Percentiles rank a stretch among this genome's conserved stretches.
These are phyloP conservation scores for Sturnus vulgaris DNA, from an alignment of 2,113 vertebrate genomes.

Conservation along the genomic window DNA sequence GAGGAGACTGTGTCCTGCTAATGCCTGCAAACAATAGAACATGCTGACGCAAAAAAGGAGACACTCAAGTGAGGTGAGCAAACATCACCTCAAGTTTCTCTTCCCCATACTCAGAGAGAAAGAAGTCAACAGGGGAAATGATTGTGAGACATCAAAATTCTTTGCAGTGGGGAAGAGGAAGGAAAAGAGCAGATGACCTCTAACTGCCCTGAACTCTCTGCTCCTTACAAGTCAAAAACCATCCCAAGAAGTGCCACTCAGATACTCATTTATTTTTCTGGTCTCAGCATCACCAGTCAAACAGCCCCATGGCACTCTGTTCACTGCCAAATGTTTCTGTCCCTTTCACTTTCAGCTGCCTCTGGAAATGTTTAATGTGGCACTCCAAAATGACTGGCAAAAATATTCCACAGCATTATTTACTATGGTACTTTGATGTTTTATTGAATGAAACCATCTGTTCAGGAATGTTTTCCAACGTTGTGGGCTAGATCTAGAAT, in stretches of 20 bases:
- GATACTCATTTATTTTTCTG: neutral
- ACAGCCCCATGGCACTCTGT: neutral
- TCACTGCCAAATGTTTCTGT: slow-evolving; percentile 6
- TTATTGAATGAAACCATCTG: slow-evolving; percentile 56
- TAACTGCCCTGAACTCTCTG: neutral
- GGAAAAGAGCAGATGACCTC: neutral
- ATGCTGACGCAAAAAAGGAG: neutral
- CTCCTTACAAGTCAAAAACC: neutral
- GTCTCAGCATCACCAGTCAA: neutral
- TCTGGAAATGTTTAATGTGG: slow-evolving; percentile 14
- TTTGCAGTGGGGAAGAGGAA: neutral
- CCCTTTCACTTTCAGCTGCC: slow-evolving; percentile 16
- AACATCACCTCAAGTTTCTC: neutral
- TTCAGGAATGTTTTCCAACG: neutral
- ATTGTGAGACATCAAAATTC: neutral
- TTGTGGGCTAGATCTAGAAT: slow-evolving; percentile 25
- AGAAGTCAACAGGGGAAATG: neutral
- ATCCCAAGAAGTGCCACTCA: neutral
- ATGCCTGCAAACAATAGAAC: neutral
- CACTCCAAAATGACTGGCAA: slow-evolving; percentile 23
- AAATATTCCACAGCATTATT: slow-evolving; percentile 39
- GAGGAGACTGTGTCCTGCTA: neutral
- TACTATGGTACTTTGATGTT: slow-evolving; percentile 42
- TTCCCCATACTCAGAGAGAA: neutral
- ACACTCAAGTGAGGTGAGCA: neutral